These are phyloP conservation scores for Netelia fuscicornis DNA, from an alignment of 2,888 invertebrate species.

Conservation along the genomic window DNA sequence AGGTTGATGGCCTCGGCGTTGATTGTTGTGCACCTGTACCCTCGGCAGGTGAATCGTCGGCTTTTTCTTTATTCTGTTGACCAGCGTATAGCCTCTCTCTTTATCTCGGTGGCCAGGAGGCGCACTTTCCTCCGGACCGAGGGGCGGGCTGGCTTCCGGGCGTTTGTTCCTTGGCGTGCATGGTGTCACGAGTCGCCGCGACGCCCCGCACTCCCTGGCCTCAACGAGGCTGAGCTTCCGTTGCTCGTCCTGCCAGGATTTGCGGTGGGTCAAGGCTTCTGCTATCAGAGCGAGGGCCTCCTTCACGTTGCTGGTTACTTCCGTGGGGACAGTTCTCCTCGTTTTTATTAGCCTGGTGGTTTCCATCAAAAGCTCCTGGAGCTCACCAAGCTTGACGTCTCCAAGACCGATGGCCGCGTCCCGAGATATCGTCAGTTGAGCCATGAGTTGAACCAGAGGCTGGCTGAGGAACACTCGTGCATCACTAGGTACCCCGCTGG, in stretches of 20 bases:
- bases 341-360: conserved; percentile 21
- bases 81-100: not conserved
- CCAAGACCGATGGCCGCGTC: conserved; percentile 42
- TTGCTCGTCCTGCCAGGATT: conserved; percentile 40
- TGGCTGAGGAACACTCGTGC: not conserved
- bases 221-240: conserved; percentile 32
- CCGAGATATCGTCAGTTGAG: not conserved
- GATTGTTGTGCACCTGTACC: not conserved
- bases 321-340: conserved; percentile 42
- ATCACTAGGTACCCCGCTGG: not conserved
- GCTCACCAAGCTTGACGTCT: conserved; percentile 43
- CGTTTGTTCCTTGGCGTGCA: conserved; percentile 34
- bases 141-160: conserved; percentile 18
- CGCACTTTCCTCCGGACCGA: conserved; percentile 23
- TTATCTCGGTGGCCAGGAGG: not conserved
- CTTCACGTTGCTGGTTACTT: conserved; percentile 30
- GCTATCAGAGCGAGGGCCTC: conserved; percentile 1
- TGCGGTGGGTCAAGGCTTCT: conserved; percentile 22
- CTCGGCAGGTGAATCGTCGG: not conserved
- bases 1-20: not conserved
- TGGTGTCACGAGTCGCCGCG: conserved; percentile 29
- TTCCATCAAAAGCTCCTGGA: conserved; percentile 22
- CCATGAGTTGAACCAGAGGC: conserved; percentile 17
- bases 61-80: conserved; percentile 16
- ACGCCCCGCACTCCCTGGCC: not conserved